Base-by-base conservation (phyloP, 2,113 vertebrate species). In the Pelmatolapia mariae region DNA sequence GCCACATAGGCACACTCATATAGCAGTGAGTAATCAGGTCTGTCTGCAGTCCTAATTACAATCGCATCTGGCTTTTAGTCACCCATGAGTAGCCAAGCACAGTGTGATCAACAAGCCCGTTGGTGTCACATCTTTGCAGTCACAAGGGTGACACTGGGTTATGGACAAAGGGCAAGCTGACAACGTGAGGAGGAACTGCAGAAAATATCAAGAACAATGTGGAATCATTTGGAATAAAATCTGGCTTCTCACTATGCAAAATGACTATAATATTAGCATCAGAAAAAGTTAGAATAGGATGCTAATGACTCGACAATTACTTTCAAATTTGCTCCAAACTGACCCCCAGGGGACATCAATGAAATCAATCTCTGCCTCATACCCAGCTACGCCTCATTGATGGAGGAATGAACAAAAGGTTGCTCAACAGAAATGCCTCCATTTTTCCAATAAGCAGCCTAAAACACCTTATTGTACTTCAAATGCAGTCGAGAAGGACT, bases 11-110 rank as follows among this genome's bases (percentile, higher is more conserved):
- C 3, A 88, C 83, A 87, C 86, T 85, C 81, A 71, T 81, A 81
- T 22, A 50, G 79, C 5, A 4, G 45, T 89, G 81, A 91, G 76
- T 90, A 90, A 92, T 90, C 92, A 81, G 83, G 87, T 92, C 86
- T 90, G 85, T 90, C 88, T 89, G 82, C 57, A 33, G 84, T 81
- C 90, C 76, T 89, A 90, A 93, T 94, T 91, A 89, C 81, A 73
- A 68, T 90, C 56, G 1, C 86, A 91, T 91, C 87, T 93, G 87
- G 85, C 83, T 57, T 93, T 93, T 90, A 94, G 91, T 92, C 84
- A 93, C 86, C 76, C 91, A 84, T 89, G 92, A 90, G 86, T 89
- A 84, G 88, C 80, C 91, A 92, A 85, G 81, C 94, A 87, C 79
- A 81, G 16, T 54, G 53, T 81, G 54, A 86, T 91, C 87, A 93